A percentile compares a stretch with the other conserved stretches of the same genome.
Evolutionary conservation across 2,888 invertebrate genomes (phyloP).

Genomic region (Taenaris catops): DNA sequence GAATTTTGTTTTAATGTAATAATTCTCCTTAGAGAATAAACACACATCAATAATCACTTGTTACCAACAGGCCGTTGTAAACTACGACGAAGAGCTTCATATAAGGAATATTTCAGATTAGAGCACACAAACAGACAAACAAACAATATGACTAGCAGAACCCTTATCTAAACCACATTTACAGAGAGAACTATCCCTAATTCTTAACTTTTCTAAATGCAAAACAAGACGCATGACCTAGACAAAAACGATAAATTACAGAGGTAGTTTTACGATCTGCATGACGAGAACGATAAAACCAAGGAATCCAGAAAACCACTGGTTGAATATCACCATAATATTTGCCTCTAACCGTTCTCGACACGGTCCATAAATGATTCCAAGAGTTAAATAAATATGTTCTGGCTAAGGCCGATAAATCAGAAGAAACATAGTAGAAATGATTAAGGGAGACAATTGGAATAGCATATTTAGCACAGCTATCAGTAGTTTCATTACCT

Average conservation of each 20-base stretch:
- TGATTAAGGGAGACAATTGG: background rate
- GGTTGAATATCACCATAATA: too few species aligned
- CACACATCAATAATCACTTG: background rate
- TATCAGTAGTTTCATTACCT: background rate
- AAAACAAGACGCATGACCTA: background rate
- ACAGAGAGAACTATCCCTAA: too few species aligned
- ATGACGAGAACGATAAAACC: background rate
- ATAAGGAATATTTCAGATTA: too few species aligned
- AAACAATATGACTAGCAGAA: too few species aligned
- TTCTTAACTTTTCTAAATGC: background rate
- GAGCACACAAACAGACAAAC: background rate
- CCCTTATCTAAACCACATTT: too few species aligned
- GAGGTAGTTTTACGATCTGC: background rate
- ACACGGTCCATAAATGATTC: too few species aligned
- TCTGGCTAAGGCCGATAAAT: background rate
- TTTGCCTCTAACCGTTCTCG: background rate
- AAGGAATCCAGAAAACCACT: background rate
- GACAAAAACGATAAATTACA: too few species aligned
- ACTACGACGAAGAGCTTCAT: background rate
- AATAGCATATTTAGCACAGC: background rate
- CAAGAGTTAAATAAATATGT: background rate
- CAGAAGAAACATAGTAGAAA: background rate
- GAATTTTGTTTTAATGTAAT: background rate
- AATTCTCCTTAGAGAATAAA: too few species aligned
- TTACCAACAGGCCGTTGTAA: too few species aligned